Percentiles rank a stretch among this genome's conserved stretches.
Evolutionary conservation across 2,113 vertebrate species (phyloP).

Genomic region (Lontra canadensis): DNA sequence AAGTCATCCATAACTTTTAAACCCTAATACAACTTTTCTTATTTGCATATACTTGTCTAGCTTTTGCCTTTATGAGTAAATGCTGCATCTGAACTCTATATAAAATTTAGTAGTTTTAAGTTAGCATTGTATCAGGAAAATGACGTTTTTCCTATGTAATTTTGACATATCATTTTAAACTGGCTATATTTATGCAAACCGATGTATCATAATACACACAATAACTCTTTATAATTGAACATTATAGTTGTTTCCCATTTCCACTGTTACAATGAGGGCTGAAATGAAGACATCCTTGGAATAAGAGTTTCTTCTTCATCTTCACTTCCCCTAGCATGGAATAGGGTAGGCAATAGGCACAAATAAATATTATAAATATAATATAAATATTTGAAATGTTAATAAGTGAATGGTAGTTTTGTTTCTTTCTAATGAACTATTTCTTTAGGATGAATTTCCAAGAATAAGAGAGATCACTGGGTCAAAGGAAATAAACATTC

Average conservation of each 20-base stretch:
- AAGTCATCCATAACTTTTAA: constrained; percentile 17
- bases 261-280: background rate
- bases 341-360: background rate
- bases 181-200: background rate
- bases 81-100: background rate
- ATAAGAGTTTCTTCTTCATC: background rate
- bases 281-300: background rate
- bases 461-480: background rate
- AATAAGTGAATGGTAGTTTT: background rate
- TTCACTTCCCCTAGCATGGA: background rate
- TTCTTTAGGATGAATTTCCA: constrained; percentile 5
- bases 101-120: background rate
- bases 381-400: background rate
- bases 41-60: background rate
- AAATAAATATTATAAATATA: background rate
- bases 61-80: background rate
- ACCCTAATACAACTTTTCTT: background rate
- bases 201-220: background rate
- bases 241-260: background rate
- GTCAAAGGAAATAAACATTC: background rate
- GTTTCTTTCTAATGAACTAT: background rate
- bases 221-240: background rate
- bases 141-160: background rate
- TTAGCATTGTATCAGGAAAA: background rate
- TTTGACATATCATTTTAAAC: background rate